Evolutionary conservation across 2,888 invertebrate species (phyloP), one percentile per base, ranked within the genome.

Genomic region (Muschampia plurimacula): DNA sequence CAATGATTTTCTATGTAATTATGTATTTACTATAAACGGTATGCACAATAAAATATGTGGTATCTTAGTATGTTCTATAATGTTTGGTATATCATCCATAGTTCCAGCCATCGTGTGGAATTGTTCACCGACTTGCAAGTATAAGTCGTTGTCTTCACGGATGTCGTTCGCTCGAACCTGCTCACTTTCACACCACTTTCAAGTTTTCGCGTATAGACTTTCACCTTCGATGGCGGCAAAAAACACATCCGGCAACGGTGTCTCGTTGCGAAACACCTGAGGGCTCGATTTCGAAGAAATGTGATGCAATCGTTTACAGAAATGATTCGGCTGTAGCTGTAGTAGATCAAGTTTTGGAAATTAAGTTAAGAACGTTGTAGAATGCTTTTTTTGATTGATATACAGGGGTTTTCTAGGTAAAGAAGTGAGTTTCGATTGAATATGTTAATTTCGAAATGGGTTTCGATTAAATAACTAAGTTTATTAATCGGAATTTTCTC

Each of bases 151-250:
- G n/a, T n/a, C n/a, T n/a, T n/a, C 62, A 62, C 72, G 63, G 63
- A 67, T 67, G 72, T 67, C 67, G 63, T 36, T 67, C 67, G 55
- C 63, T 63, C 12, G 63, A 36, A 63, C 63, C 71, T 52, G 77
- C 78, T 83, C 82, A 84, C 91, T 91, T 90, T 91, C 90, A 81
- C 72, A 72, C 86, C 73, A 85, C 89, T 90, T 89, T 90, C 90
- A 3, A 72, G 67, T 66, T 66, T 55, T n/a, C n/a, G 62, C 70
- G 65, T 59, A 59, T 62, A 13, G 63, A 86, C 89, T 84, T 87
- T 86, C 83, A 75, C 82, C 74, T 77, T 73, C 73, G 32, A 63
- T 13, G 63, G 80, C 78, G 80, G 82, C 72, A 87, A 89, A 87
- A 87, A 85, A 82, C 74, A 84, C 82, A 89, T 90, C 90, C 91